These are phyloP conservation scores for Etia nguti DNA, from an alignment of 2,113 vertebrate species.

Conservation along the genomic window DNA sequence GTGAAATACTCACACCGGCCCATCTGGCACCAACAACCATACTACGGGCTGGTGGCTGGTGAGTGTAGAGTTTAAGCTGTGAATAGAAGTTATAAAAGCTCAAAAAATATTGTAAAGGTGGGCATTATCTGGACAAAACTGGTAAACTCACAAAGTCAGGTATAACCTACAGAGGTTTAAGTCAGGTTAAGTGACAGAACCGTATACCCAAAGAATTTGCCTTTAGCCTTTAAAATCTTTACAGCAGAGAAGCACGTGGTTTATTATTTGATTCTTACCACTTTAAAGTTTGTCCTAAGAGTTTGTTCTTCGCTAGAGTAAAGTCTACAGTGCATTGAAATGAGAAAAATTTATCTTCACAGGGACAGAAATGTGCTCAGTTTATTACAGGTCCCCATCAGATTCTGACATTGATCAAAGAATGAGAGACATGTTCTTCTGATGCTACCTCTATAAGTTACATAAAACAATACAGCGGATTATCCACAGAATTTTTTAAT, in stretches of 20 bases:
- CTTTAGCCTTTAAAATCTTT: background rate
- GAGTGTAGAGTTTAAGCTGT: background rate
- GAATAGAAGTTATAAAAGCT: background rate
- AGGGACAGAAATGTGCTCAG: background rate
- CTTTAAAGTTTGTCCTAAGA: background rate
- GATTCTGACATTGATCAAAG: background rate
- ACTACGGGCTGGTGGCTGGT: background rate
- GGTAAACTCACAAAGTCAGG: background rate
- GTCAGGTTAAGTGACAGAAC: background rate
- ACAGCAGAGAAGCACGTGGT: background rate
- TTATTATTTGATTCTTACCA: background rate
- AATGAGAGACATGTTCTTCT: background rate
- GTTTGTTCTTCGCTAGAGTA: background rate
- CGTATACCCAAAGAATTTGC: background rate
- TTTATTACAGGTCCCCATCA: background rate
- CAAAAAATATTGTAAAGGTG: background rate
- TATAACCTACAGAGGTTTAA: background rate
- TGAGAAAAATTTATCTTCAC: background rate
- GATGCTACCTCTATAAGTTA: background rate
- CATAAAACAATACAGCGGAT: background rate
- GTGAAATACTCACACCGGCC: background rate
- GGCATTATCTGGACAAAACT: background rate
- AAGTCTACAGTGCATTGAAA: background rate
- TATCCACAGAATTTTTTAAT: background rate
- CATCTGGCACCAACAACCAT: background rate